Evolutionary conservation across 2,797 vertebrate species (phyloP).

Genomic region (Streptopelia turtur): DNA sequence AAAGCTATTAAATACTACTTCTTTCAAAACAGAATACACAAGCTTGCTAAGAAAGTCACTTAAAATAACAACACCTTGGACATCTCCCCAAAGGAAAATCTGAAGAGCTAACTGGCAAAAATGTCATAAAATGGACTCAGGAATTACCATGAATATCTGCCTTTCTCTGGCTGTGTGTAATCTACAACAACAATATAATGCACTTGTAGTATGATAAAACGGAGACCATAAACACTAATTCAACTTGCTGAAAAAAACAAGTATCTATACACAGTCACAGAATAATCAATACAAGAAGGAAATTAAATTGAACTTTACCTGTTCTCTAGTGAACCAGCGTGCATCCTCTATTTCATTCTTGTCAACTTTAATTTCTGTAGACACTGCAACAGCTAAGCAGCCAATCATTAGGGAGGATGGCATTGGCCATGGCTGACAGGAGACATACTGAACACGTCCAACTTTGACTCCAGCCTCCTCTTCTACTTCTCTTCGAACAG

Average conservation of each 20-base stretch:
- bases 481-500: constrained; percentile 91
- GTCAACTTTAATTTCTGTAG: constrained; percentile 91
- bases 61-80: background rate
- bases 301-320: constrained; percentile 84
- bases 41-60: background rate
- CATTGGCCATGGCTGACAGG: constrained; percentile 96
- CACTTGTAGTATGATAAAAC: constrained; percentile 9
- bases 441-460: constrained; percentile 88
- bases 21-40: background rate
- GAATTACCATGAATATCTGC: background rate
- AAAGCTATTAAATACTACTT: background rate
- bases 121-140: background rate
- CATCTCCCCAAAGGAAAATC: background rate
- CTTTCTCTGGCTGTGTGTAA: background rate
- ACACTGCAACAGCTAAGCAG: constrained; percentile 88
- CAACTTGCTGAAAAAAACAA: constrained; percentile 47
- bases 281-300: constrained; percentile 75
- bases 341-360: constrained; percentile 94
- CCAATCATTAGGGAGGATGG: constrained; percentile 96
- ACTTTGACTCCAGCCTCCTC: constrained; percentile 92
- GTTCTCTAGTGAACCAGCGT: constrained; percentile 91
- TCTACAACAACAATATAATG: background rate
- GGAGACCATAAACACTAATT: background rate
- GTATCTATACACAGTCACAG: constrained; percentile 54
- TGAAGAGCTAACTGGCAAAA: background rate